Conservation (phyloP, 2,888 invertebrate genomes). For the Priocnemis perturbator region DNA sequence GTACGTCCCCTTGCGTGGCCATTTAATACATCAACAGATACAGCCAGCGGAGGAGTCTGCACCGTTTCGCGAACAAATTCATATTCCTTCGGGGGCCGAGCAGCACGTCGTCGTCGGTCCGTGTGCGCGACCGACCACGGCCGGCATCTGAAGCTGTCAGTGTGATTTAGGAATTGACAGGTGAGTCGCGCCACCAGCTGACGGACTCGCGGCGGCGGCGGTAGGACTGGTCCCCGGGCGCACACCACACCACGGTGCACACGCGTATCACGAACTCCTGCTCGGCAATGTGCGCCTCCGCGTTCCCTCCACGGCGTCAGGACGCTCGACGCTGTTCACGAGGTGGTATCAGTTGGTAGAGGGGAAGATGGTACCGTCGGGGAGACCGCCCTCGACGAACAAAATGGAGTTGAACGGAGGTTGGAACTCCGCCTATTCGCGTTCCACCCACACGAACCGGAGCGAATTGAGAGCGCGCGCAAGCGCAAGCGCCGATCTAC, state of each 20-base stretch:
- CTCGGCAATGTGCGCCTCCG: slow-evolving; percentile 65
- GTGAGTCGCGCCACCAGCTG: not conserved
- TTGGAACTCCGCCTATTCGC: slow-evolving; percentile 43
- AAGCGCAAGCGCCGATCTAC: too few relatives aligned
- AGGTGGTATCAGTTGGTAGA: slow-evolving; percentile 56
- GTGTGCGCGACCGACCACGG: too few relatives aligned
- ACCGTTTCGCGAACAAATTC: too few relatives aligned
- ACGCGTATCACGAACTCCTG: slow-evolving; percentile 70
- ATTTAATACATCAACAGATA: too few relatives aligned
- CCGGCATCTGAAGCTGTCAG: too few relatives aligned
- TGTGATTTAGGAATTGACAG: not conserved
- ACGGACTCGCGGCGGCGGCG: not conserved
- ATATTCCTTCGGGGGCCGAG: too few relatives aligned
- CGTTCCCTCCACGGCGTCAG: slow-evolving; percentile 58
- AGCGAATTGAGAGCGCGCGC: too few relatives aligned
- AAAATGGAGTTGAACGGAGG: slow-evolving; percentile 63
- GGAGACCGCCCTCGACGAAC: slow-evolving; percentile 60
- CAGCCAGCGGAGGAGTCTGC: too few relatives aligned
- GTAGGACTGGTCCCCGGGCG: too few relatives aligned
- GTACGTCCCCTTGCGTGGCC: too few relatives aligned
- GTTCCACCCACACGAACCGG: not conserved
- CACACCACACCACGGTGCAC: slow-evolving; percentile 41
- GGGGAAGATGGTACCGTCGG: slow-evolving; percentile 50
- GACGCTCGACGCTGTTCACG: slow-evolving; percentile 31
- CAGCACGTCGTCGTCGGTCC: too few relatives aligned